Evolutionary conservation across 2,888 invertebrate species (phyloP).

Genomic region (Acleris literana): DNA sequence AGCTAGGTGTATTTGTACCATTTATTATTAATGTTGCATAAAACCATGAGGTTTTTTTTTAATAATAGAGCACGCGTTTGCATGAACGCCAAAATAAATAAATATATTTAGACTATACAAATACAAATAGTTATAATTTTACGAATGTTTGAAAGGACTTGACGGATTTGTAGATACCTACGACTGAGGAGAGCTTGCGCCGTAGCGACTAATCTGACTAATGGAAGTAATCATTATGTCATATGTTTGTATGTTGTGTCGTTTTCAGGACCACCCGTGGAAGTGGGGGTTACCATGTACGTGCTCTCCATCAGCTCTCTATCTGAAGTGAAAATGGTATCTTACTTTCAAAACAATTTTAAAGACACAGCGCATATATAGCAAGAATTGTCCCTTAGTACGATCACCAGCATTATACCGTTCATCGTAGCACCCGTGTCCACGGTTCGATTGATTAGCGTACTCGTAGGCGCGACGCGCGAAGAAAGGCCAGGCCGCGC

Average conservation of each 20-base stretch:
- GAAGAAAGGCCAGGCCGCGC: constrained; percentile 41
- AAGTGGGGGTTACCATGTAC: constrained; percentile 93
- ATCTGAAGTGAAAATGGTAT: constrained; percentile 92
- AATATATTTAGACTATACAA: too few relatives aligned
- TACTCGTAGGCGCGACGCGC: constrained; percentile 55
- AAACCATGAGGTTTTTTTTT: too few relatives aligned
- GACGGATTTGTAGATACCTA: too few relatives aligned
- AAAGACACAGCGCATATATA: constrained; percentile 79
- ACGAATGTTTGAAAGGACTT: too few relatives aligned
- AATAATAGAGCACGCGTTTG: too few relatives aligned
- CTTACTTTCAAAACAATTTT: constrained; percentile 70
- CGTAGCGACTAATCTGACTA: constrained; percentile 14
- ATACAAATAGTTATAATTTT: too few relatives aligned
- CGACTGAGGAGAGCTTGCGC: constrained; percentile 19
- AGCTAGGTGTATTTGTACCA: too few relatives aligned
- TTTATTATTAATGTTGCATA: too few relatives aligned
- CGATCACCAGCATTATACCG: constrained; percentile 78
- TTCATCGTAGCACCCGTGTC: constrained; percentile 82
- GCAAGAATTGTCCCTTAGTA: constrained; percentile 75
- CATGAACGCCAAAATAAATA: too few relatives aligned
- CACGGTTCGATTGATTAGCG: constrained; percentile 73
- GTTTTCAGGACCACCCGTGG: constrained; percentile 91
- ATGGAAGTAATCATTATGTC: constrained; percentile 26
- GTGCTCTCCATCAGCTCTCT: constrained; percentile 93
- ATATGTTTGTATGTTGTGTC: constrained; percentile 64